Base-by-base conservation (phyloP, 2,888 invertebrate genomes). In the Diadegma fenestrale region DNA sequence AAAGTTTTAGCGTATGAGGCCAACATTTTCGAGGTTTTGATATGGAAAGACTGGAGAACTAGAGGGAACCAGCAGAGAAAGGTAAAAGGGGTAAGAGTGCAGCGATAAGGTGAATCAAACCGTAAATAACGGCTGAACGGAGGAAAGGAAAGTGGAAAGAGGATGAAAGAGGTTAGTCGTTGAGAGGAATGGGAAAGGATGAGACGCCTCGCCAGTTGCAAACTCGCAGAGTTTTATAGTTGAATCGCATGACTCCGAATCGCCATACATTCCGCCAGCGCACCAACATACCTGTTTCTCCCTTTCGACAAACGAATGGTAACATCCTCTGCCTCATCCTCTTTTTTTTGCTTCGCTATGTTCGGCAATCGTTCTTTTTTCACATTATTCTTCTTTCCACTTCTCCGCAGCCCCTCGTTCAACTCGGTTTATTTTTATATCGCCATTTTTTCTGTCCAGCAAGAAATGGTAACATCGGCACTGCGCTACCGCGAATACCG, bases 141-240 rank as follows among this genome's bases (percentile, higher is more conserved):
- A 90, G 91, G 92, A 92, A 92, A 91, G 92, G 90, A 89, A 90
- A 87, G 88, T 68, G 63, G 80, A 10, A 45, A 75, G 84, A 82
- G 86, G 84, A 83, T 88, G 82, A 89, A 89, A 75, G 61, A 81
- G 80, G 77, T 80, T 72, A 54, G 66, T n/a, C 41, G 48, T 58
- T 58, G 73, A 45, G 72, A 71, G 66, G 77, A 68, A 63, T 64
- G 73, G 51, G 88, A 89, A 90, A 90, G 88, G 87, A 88, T 89
- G 91, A 91, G 91, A 91, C 90, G 92, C 91, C 93, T 93, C 90
- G 90, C 92, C 92, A 92, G 91, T 92, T 93, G 92, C 92, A 93
- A 93, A 93, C 93, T 92, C 92, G 90, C 90, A 91, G 93, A 93
- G 93, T 93, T 93, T 93, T 93, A 93, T 93, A 93, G 93, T 93